Conservation (phyloP, 2,888 invertebrate genomes). For the Metacarcinus magister region DNA sequence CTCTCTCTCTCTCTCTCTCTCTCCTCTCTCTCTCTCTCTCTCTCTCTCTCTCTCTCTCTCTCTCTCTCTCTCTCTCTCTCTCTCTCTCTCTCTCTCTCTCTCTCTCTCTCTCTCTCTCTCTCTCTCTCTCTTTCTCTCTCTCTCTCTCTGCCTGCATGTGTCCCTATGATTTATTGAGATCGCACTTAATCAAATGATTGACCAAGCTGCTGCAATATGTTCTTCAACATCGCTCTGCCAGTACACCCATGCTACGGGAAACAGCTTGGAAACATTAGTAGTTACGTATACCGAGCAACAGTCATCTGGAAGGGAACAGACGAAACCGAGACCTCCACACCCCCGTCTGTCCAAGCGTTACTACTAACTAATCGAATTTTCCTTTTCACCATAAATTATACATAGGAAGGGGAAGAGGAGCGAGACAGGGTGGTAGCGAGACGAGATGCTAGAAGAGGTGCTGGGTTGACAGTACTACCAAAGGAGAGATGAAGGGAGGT, state of each 20-base stretch:
- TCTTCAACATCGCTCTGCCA: too few species aligned
- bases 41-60: neutral
- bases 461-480: too few species aligned
- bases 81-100: neutral
- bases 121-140: neutral
- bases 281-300: neutral
- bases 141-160: neutral
- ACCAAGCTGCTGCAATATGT: too few species aligned
- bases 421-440: neutral
- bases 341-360: neutral
- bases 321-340: neutral
- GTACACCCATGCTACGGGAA: neutral
- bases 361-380: neutral
- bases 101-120: neutral
- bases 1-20: too few species aligned
- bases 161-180: too few species aligned
- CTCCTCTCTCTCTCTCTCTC: too few species aligned
- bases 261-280: neutral
- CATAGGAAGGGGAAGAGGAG: neutral
- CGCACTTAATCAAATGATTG: too few species aligned
- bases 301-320: neutral
- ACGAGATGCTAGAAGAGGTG: neutral
- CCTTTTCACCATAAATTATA: neutral
- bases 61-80: neutral
- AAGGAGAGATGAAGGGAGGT: neutral